Evolutionary conservation across 2,888 invertebrate genomes (phyloP).

Genomic region (Charanyca ferruginea): DNA sequence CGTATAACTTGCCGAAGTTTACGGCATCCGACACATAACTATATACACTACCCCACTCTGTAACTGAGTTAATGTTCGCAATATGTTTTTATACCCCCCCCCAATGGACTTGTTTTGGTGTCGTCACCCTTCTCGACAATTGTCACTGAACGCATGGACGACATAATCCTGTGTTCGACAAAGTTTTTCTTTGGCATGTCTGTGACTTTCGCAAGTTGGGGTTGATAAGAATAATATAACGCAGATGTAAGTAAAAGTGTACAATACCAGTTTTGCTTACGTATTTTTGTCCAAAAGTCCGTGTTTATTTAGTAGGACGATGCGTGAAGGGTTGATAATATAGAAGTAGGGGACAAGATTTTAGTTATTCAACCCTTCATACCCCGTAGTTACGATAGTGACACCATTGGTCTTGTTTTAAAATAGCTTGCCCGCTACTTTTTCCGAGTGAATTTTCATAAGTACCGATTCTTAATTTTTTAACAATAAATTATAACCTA

Average conservation of each 20-base stretch:
- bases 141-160: conserved; percentile 46
- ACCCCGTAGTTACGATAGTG: no score
- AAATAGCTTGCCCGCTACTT: no score
- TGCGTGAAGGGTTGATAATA: neutral
- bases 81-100: conserved; percentile 65
- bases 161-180: conserved; percentile 35
- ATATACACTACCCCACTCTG: conserved; percentile 43
- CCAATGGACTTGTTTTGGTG: conserved; percentile 62
- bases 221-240: conserved; percentile 43
- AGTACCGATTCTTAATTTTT: no score
- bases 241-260: conserved; percentile 10
- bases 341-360: neutral
- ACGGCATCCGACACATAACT: conserved; percentile 51
- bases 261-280: neutral
- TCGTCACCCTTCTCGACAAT: conserved; percentile 51
- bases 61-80: conserved; percentile 61
- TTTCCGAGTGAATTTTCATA: no score
- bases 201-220: conserved; percentile 41
- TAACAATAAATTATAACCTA: no score
- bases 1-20: conserved; percentile 54
- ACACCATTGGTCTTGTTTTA: neutral
- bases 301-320: neutral
- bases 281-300: conserved; percentile 25
- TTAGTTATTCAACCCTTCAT: neutral
- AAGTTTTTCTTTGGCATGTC: conserved; percentile 50